Evolutionary conservation across 1,140 invertebrate species (phyloP).

Genomic region (Homalodisca vitripennis): DNA sequence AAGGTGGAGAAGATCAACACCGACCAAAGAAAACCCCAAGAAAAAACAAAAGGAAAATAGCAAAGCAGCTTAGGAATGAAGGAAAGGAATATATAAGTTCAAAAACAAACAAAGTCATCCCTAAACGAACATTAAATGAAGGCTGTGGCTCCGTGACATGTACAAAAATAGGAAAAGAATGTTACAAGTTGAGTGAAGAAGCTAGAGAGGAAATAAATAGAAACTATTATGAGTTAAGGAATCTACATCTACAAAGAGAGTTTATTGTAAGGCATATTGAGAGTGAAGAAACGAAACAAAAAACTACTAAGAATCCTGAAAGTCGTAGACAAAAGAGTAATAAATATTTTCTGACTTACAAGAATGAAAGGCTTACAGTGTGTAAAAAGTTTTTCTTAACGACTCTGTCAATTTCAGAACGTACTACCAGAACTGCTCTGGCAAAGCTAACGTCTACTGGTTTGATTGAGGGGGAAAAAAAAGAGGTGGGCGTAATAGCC

Average conservation of each 20-base stretch:
- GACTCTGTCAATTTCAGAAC: too few species aligned
- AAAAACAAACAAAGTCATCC: neutral
- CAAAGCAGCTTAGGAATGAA: conserved; percentile 9
- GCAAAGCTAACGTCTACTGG: conserved; percentile 13
- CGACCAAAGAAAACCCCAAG: neutral
- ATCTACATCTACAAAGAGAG: too few species aligned
- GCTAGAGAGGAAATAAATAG: too few species aligned
- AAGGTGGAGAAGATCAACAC: conserved; percentile 3
- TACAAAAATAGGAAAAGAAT: neutral
- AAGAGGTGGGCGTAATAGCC: conserved; percentile 9
- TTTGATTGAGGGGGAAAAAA: conserved; percentile 2
- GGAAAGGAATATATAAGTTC: neutral
- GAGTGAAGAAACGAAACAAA: too few species aligned
- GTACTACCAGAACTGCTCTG: conserved; percentile 1
- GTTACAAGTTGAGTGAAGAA: too few species aligned
- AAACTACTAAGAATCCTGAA: too few species aligned
- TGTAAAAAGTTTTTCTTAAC: too few species aligned
- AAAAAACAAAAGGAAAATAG: conserved; percentile 14
- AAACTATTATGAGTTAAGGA: too few species aligned
- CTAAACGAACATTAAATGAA: neutral
- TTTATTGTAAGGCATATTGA: too few species aligned
- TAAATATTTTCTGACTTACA: conserved; percentile 5
- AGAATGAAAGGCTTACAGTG: neutral
- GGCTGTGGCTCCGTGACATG: neutral
- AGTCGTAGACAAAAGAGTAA: too few species aligned